These are phyloP conservation scores for Chesias legatella DNA, from an alignment of 2,888 invertebrate genomes.

Conservation along the genomic window DNA sequence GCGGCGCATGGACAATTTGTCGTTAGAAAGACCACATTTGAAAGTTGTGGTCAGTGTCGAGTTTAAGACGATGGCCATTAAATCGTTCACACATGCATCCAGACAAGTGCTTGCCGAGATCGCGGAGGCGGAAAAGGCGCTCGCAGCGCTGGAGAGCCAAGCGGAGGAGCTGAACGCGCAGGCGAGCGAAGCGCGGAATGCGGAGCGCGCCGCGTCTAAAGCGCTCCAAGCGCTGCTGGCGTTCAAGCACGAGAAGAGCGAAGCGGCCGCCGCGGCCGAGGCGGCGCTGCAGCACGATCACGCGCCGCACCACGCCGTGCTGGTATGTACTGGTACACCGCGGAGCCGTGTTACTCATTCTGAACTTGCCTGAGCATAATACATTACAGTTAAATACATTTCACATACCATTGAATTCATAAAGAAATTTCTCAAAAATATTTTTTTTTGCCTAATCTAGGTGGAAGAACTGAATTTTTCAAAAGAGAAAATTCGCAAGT, in stretches of 20 bases:
- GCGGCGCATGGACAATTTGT: too few species aligned
- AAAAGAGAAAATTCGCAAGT: slow-evolving; percentile 45
- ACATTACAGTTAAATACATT: too few species aligned
- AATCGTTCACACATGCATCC: too few species aligned
- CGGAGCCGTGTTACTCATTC: too few species aligned
- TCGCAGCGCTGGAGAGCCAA: slow-evolving; percentile 44
- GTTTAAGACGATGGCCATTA: too few species aligned
- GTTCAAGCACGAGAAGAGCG: slow-evolving; percentile 44
- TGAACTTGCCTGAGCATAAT: too few species aligned
- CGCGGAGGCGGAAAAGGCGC: slow-evolving; percentile 46
- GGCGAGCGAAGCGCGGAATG: slow-evolving; percentile 50
- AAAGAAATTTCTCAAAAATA: too few species aligned
- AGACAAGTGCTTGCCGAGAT: slow-evolving; percentile 61
- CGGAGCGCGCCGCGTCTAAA: slow-evolving; percentile 52
- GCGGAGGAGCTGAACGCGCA: slow-evolving; percentile 53
- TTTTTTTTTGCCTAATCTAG: slow-evolving; percentile 28
- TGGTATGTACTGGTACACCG: too few species aligned
- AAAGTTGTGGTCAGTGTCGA: too few species aligned
- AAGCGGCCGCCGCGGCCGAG: slow-evolving; percentile 47
- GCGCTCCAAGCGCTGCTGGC: slow-evolving; percentile 52
- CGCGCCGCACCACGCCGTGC: slow-evolving; percentile 51
- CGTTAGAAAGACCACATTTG: too few species aligned
- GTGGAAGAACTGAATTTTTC: slow-evolving; percentile 56
- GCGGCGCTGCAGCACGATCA: slow-evolving; percentile 49
- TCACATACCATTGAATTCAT: too few species aligned